phyloP scores from a whole-genome alignment of 53 echinoderm and acorn worm genomes.

The Henricia sp. region DNA sequence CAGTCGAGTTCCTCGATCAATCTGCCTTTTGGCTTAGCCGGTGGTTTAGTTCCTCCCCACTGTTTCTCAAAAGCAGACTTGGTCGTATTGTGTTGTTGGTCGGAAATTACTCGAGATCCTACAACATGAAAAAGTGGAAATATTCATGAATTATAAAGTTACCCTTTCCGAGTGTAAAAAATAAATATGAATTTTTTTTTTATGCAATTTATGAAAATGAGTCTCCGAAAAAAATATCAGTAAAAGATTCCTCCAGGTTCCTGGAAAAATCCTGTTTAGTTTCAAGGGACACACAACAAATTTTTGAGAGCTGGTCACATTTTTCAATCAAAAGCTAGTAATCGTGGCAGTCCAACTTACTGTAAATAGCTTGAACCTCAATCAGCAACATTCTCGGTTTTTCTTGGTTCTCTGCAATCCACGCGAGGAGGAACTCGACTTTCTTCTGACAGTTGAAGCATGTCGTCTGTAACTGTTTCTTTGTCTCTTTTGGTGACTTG shows the following conservation, averaged over 20 bases:
- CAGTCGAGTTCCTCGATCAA: constrained; percentile 64
- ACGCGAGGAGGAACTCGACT: constrained; percentile 77
- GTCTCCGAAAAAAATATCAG: too few relatives aligned
- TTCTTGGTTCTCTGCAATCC: constrained; percentile 62
- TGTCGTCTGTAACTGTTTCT: constrained; percentile 15
- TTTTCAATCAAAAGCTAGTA: too few relatives aligned
- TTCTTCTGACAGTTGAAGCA: constrained; percentile 86
- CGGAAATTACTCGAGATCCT: constrained; percentile 38
- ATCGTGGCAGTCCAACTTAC: too few relatives aligned
- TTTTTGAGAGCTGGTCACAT: too few relatives aligned
- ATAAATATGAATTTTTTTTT: too few relatives aligned
- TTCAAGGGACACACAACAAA: too few relatives aligned
- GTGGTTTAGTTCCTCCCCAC: constrained; percentile 48
- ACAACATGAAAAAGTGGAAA: too few relatives aligned
- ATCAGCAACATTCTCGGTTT: constrained; percentile 27
- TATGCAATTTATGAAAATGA: too few relatives aligned
- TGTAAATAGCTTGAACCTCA: constrained; percentile 55
- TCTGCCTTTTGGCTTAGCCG: constrained; percentile 32
- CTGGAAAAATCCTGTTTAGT: too few relatives aligned
- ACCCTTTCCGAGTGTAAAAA: too few relatives aligned
- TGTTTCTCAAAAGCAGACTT: constrained; percentile 51
- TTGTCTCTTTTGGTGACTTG: neutral
- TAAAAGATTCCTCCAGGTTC: too few relatives aligned
- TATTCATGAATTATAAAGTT: too few relatives aligned
- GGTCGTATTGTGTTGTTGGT: constrained; percentile 37